phyloP scores from a whole-genome alignment of 2,113 vertebrate genomes.

The Epinephelus moara region DNA sequence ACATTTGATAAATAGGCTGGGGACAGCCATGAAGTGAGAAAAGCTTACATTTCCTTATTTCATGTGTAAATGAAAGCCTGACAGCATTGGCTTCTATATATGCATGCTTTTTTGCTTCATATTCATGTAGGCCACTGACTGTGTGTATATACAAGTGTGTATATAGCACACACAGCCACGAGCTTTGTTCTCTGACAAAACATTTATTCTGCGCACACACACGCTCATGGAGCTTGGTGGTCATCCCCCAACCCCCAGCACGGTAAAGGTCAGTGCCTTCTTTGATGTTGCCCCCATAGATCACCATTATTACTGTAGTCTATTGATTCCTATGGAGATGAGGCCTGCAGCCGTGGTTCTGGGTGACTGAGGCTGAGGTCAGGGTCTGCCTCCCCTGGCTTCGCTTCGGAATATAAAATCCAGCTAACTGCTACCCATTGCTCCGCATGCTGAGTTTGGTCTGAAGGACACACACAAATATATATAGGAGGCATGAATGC shows the following conservation, averaged over 20 bases:
- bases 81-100: constrained; percentile 7
- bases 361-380: constrained; percentile 75
- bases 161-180: constrained; percentile 34
- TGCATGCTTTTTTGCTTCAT: constrained; percentile 31
- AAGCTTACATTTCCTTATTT: constrained; percentile 14
- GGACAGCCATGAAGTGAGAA: not conserved
- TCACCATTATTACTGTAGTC: constrained; percentile 88
- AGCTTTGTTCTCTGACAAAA: constrained; percentile 75
- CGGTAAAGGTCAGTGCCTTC: constrained; percentile 81
- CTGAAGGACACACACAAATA: constrained; percentile 67
- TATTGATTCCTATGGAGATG: constrained; percentile 87
- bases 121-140: constrained; percentile 40
- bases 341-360: constrained; percentile 71
- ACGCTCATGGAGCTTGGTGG: constrained; percentile 60
- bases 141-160: constrained; percentile 56
- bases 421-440: constrained; percentile 68
- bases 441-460: constrained; percentile 66
- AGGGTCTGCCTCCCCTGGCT: constrained; percentile 59
- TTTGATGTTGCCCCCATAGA: constrained; percentile 86
- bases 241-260: constrained; percentile 61
- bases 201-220: constrained; percentile 76
- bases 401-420: constrained; percentile 70
- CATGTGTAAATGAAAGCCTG: constrained; percentile 24
- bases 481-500: constrained; percentile 35
- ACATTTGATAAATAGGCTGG: not conserved